Conservation (phyloP, 2,113 vertebrate genomes). For the Gadus chalcogrammus region DNA sequence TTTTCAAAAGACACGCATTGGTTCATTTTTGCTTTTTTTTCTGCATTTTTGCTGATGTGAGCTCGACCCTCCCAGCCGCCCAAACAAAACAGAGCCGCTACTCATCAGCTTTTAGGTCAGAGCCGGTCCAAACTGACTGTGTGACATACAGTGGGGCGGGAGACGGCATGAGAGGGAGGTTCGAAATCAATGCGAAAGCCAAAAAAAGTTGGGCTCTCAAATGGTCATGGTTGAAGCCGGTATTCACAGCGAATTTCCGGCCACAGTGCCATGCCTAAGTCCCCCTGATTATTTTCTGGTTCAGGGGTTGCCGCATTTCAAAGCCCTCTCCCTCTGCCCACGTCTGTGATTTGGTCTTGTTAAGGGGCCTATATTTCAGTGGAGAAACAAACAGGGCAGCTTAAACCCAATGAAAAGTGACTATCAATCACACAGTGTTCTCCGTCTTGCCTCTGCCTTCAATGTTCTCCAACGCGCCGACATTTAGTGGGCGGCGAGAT, state of each 20-base stretch:
- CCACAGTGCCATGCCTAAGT: constrained; percentile 63
- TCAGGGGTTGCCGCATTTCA: constrained; percentile 62
- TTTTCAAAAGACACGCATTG: constrained; percentile 35
- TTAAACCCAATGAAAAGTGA: constrained; percentile 58
- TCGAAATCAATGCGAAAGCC: constrained; percentile 55
- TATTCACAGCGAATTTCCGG: constrained; percentile 69
- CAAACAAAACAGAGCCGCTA: constrained; percentile 57
- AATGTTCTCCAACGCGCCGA: constrained; percentile 1
- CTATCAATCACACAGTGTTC: constrained; percentile 53
- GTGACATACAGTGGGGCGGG: constrained; percentile 41
- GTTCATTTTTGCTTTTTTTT: constrained; percentile 23
- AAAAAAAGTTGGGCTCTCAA: constrained; percentile 56
- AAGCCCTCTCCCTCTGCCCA: constrained; percentile 51
- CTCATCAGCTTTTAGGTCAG: constrained; percentile 56
- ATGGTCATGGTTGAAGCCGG: constrained; percentile 66
- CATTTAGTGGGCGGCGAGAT: constrained; percentile 42
- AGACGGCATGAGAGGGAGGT: constrained; percentile 11
- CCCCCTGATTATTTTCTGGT: constrained; percentile 70
- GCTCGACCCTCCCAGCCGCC: background rate
- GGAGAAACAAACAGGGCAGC: constrained; percentile 38
- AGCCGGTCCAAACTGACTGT: constrained; percentile 57
- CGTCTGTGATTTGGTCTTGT: constrained; percentile 51
- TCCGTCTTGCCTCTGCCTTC: constrained; percentile 39
- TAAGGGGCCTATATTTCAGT: constrained; percentile 53
- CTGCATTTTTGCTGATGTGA: constrained; percentile 36